Evolutionary conservation across 2,113 vertebrate genomes (phyloP).

Genomic region (Electrona antarctica): DNA sequence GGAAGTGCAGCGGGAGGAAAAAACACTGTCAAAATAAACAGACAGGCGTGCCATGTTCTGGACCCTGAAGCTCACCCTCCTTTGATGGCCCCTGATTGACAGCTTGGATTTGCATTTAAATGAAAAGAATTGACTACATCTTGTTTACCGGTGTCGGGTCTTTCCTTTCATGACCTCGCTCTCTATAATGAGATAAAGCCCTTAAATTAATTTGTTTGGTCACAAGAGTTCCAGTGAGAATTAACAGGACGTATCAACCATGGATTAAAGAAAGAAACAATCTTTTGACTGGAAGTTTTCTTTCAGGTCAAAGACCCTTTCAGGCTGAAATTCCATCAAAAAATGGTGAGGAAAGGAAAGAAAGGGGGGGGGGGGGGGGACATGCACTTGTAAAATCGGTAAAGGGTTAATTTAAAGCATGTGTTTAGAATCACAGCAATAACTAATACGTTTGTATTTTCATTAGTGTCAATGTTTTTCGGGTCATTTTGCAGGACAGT

Average conservation of each 20-base stretch:
- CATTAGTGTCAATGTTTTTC: too few species aligned
- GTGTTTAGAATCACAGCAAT: too few species aligned
- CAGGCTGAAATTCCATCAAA: too few species aligned
- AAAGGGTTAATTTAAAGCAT: too few species aligned
- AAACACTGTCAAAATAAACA: not conserved
- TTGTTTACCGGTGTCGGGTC: not conserved
- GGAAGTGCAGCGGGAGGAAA: not conserved
- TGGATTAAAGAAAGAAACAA: not conserved
- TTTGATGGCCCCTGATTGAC: not conserved
- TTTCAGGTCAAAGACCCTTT: too few species aligned
- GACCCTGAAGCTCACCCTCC: not conserved
- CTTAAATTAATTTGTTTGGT: conserved; percentile 4
- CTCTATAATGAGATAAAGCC: conserved; percentile 11
- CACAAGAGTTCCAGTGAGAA: not conserved
- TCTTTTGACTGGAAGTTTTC: too few species aligned
- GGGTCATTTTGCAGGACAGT: too few species aligned
- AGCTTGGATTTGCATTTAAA: conserved; percentile 1
- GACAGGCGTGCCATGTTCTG: not conserved
- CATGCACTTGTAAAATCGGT: not conserved
- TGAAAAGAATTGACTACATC: not conserved
- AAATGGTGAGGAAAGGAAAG: not conserved
- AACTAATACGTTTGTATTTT: too few species aligned
- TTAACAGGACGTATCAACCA: not conserved
- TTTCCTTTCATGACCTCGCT: not conserved
- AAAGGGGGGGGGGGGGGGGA: not conserved